A percentile compares a stretch with the other conserved stretches of the same genome.
Conservation (phyloP, 2,113 vertebrate species). For the Pituophis catenifer region DNA sequence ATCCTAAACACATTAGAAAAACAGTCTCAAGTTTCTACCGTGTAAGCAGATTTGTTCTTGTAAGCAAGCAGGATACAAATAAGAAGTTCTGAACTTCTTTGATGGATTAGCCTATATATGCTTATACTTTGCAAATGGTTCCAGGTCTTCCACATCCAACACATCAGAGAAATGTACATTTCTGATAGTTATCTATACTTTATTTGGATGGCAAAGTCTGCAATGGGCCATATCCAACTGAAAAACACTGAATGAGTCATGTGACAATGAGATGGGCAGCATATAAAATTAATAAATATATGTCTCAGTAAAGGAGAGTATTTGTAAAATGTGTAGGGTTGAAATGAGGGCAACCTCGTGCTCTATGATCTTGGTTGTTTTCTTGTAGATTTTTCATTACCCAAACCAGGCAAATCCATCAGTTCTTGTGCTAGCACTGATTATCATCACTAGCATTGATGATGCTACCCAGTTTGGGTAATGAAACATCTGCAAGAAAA, state of each 20-base stretch:
- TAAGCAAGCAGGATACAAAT: neutral
- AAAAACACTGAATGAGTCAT: neutral
- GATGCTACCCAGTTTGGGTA: neutral
- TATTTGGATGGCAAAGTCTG: neutral
- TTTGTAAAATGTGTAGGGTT: neutral
- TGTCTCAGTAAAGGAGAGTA: neutral
- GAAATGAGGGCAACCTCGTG: neutral
- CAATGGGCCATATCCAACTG: neutral
- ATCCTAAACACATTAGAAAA: neutral
- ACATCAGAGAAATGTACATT: neutral
- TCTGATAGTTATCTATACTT: neutral
- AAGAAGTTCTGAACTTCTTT: neutral
- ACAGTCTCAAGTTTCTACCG: neutral
- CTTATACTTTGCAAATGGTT: neutral
- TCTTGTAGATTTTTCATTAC: neutral
- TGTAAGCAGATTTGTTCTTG: neutral
- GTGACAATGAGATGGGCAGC: neutral
- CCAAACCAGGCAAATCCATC: neutral
- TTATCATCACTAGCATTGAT: neutral
- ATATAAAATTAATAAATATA: neutral
- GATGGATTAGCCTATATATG: neutral
- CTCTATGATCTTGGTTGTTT: neutral
- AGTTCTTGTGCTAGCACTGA: neutral
- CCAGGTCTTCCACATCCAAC: neutral
- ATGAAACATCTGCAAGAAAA: neutral